Evolutionary conservation across 2,797 vertebrate species (phyloP), one percentile per base, ranked within the genome.

Genomic region (Alfaro cultratus): DNA sequence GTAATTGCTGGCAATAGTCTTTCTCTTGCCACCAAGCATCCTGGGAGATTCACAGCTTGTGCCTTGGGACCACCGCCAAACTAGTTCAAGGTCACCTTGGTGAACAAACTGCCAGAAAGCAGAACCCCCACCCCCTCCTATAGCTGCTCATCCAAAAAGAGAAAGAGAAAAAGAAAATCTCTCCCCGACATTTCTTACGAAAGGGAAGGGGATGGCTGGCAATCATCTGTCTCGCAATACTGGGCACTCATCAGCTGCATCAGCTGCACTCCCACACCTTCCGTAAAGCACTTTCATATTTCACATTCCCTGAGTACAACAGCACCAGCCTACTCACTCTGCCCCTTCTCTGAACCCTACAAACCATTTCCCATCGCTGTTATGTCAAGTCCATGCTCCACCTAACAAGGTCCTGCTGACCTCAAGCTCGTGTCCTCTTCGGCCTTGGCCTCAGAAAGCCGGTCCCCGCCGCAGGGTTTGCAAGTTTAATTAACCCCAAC

Each of bases 401-500:
- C 91, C 93, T 94, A 94, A 95, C 91, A 92, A 93, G 92, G 91
- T 94, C 92, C 89, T 34, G 75, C 87, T 92, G 93, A 94, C 93
- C 93, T 93, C 91, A 1, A 90, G 91, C 86, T 81, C 43, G 87
- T 83, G 90, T 92, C 90, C 90, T 94, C 85, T 82, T 89, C 85
- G 85, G 84, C 83, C 84, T 89, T 86, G 92, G 92, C 92, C 81
- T 83, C 78, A 80, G 83, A 90, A 90, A 84, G 80, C 79, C 80
- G 12, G 78, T 85, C 74, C 74, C 83, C 87, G 45, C 92, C 31
- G 78, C 89, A 84, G 90, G 92, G 91, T 93, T 91, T 88, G 91
- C 87, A 89, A 94, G 88, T 95, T 95, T 95, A 95, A 96, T 96
- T 96, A 96, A 96, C 94, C 95, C 88, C 86, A 76, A 89, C 82